These are phyloP conservation scores for Bovichtus diacanthus DNA, from an alignment of 2,797 vertebrate genomes.

Conservation along the genomic window DNA sequence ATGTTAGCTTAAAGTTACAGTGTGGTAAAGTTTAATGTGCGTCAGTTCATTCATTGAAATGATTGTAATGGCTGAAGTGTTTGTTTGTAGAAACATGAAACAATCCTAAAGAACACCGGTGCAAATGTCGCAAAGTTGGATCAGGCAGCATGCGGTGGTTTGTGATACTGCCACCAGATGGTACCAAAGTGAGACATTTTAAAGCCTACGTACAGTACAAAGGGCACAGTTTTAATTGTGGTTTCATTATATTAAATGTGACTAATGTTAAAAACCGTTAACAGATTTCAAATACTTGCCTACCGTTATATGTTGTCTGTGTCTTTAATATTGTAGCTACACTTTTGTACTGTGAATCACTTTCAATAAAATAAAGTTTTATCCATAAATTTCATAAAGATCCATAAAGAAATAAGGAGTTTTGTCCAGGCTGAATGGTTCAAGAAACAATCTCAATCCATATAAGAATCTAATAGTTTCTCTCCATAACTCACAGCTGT, in stretches of 20 bases:
- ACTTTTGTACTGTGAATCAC: not conserved
- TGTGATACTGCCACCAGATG: not conserved
- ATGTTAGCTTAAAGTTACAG: not conserved
- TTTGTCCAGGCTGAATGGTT: slow-evolving; percentile 7
- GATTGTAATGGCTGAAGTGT: not conserved
- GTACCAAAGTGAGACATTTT: not conserved
- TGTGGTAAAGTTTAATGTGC: not conserved
- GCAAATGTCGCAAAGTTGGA: not conserved
- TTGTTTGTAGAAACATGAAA: not conserved
- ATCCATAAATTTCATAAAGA: slow-evolving; percentile 31
- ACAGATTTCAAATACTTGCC: not conserved
- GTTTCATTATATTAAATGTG: not conserved
- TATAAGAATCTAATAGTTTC: slow-evolving; percentile 24
- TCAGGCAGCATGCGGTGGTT: not conserved
- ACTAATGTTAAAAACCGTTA: not conserved
- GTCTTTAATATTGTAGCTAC: not conserved
- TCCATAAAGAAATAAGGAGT: slow-evolving; percentile 5
- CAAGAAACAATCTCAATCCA: slow-evolving; percentile 5
- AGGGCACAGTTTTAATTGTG: not conserved
- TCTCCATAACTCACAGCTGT: slow-evolving; percentile 8
- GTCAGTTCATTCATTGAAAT: not conserved
- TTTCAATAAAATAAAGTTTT: not conserved
- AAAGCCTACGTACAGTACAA: not conserved
- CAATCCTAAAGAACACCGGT: not conserved
- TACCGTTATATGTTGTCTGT: not conserved